Evolutionary conservation across 2,113 vertebrate genomes (phyloP).

Genomic region (Austrofundulus limnaeus): DNA sequence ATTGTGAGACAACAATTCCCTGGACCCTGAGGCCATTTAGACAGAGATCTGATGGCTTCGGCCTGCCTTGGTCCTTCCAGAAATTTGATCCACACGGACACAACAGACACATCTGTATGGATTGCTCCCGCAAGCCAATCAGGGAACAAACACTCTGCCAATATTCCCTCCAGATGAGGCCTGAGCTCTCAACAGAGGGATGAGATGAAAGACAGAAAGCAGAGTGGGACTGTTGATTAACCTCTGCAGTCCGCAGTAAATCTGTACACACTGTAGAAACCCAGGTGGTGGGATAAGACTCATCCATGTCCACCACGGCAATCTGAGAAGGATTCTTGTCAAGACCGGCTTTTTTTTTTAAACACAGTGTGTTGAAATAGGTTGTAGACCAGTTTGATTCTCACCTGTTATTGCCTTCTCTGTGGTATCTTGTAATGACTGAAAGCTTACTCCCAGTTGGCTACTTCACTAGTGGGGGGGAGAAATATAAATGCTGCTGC

Average conservation of each 20-base stretch:
- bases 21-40: slow-evolving; percentile 58
- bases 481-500: not conserved
- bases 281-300: slow-evolving; percentile 31
- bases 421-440: slow-evolving; percentile 24
- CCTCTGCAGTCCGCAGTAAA: slow-evolving; percentile 60
- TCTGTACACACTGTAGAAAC: slow-evolving; percentile 57
- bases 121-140: slow-evolving; percentile 71
- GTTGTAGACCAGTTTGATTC: slow-evolving; percentile 49
- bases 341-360: slow-evolving; percentile 57
- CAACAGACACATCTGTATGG: slow-evolving; percentile 71
- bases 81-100: slow-evolving; percentile 66
- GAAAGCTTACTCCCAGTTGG: not conserved
- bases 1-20: slow-evolving; percentile 35
- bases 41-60: slow-evolving; percentile 64
- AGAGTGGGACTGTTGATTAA: slow-evolving; percentile 69
- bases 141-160: slow-evolving; percentile 72
- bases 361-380: slow-evolving; percentile 42
- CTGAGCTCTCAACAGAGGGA: slow-evolving; percentile 49
- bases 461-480: slow-evolving; percentile 3
- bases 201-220: slow-evolving; percentile 63
- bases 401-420: slow-evolving; percentile 42
- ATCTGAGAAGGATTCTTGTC: slow-evolving; percentile 56
- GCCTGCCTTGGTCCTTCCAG: slow-evolving; percentile 52
- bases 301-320: slow-evolving; percentile 51
- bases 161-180: slow-evolving; percentile 71